These are phyloP conservation scores for Hydractinia symbiolongicarpus DNA, from an alignment of 30 jellyfish, hydroid and myxozoan genomes.

Conservation along the genomic window DNA sequence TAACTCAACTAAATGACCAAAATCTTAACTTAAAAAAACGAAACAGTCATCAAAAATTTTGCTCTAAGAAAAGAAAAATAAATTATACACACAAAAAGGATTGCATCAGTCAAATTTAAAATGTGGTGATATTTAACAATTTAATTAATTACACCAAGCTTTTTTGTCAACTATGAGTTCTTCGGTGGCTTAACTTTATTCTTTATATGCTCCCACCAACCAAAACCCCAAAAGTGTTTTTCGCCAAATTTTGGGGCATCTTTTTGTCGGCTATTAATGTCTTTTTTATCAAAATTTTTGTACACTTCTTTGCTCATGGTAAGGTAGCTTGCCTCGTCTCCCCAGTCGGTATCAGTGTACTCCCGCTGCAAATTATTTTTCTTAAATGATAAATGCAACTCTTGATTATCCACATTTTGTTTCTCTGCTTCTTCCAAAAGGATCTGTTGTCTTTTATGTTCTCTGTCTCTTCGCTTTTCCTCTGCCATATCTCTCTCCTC, in stretches of 20 bases:
- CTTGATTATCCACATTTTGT: background rate
- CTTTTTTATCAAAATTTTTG: slow-evolving; percentile 14
- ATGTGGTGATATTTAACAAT: too few relatives aligned
- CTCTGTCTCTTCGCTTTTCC: slow-evolving; percentile 55
- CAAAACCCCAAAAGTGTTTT: slow-evolving; percentile 88
- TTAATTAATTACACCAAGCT: too few relatives aligned
- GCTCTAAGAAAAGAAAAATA: too few relatives aligned
- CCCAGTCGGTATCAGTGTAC: slow-evolving; percentile 74
- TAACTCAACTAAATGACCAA: too few relatives aligned
- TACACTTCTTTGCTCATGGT: slow-evolving; percentile 55
- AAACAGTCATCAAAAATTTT: too few relatives aligned
- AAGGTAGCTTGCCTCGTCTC: slow-evolving; percentile 77
- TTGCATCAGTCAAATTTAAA: too few relatives aligned
- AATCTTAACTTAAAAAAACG: too few relatives aligned
- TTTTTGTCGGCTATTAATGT: slow-evolving; percentile 9
- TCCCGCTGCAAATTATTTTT: background rate
- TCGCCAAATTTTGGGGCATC: slow-evolving; percentile 63
- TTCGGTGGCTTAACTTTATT: slow-evolving; percentile 33
- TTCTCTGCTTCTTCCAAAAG: slow-evolving; percentile 31
- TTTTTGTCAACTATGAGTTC: too few relatives aligned
- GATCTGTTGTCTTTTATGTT: slow-evolving; percentile 30
- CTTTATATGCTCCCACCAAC: slow-evolving; percentile 81
- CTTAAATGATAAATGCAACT: background rate
- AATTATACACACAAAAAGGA: too few relatives aligned
- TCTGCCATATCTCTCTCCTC: slow-evolving; percentile 43